Base-by-base conservation (phyloP, 2,797 vertebrate genomes). In the Crocodylus rhombifer region DNA sequence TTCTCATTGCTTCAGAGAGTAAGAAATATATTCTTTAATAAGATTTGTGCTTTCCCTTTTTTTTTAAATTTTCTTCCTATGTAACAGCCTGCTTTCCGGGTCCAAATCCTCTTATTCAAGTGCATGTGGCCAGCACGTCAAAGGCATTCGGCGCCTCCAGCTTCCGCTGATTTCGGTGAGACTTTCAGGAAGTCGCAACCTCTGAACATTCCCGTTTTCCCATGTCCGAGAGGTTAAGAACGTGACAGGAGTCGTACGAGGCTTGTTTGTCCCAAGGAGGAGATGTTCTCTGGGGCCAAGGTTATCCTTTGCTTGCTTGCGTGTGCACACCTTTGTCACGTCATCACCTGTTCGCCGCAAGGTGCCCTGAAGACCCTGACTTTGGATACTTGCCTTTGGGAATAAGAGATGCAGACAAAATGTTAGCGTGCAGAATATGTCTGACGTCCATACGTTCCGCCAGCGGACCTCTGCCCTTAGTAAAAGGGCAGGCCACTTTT, bases 401-500 rank as follows among this genome's bases (percentile, higher is more conserved):
- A 73, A 42, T 73, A 73, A 73, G 26, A 73, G 69, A 8, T 73
- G 15, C 13, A 73, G 25, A 73, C 26, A 26, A 69, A 69, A 12
- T 69, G n/a, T 42, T 69, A 69, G 33, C 14, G 33, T 71, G 42
- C 67, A 71, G 42, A 42, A 71, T 42, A 71, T 25, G 26, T 15
- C 25, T 51, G 51, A 73, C 14, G 2, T 42, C 36, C 25, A 42
- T 67, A 80, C 92, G 94, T 96, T 92, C 91, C 69, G 88, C 87
- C 86, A 81, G 65, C 83, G 83, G 92, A 95, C 30, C 91, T 0
- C 4, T 91, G 91, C 79, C 71, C 87, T 95, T 96, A 93, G 85
- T 92, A 95, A 80, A 95, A 92, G 77, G 92, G 85, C 91, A 91
- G 93, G 80, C 81, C 95, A 91, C 95, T 95, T 93, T 94, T 88